Evolutionary conservation across 2,888 invertebrate species (phyloP), one percentile per base, ranked within the genome.

Genomic region (Oligia latruncula): DNA sequence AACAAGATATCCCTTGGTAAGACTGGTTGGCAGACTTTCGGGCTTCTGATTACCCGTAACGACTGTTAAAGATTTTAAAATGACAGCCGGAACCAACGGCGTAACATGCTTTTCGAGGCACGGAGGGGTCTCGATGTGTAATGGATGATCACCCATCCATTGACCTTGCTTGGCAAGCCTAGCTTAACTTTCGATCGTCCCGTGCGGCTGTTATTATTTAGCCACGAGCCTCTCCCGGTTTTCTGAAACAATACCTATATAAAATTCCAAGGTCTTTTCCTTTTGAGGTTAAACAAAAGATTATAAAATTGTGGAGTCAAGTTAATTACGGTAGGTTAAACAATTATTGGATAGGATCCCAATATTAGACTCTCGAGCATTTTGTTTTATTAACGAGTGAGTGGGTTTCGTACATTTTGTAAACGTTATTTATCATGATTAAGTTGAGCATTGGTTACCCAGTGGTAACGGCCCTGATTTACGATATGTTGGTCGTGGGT

Each of bases 321-420:
- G 73, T 55, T 73, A 77, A 79, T 88, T 76, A 83, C 70, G 72
- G 77, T 71, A 65, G 52, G 64, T 80, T 83, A 55, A 77, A 72
- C 72, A 84, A 81, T 87, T 80, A 79, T 75, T 78, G 67, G 52
- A 67, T 60, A 62, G 29, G 67, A 73, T 58, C 58, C 68, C 74
- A 70, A 74, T 72, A 74, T 73, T 65, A 70, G 49, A 77, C 49
- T 62, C 70, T 74, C 66, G 17, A 29, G 35, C 40, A 46, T 72
- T 78, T 73, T 83, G 60, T 83, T 79, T 88, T 55, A 76, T 2
- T 20, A 71, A 66, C 71, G 20, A 64, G n/a, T 43, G 58, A 85
- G 5, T 60, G 76, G 55, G 67, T 82, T 82, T 68, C 23, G 15
- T 49, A 43, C 64, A 64, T 62, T 82, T 71, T n/a, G 15, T 43